Evolutionary conservation across 2,888 invertebrate species (phyloP).

Genomic region (Lottia scabra): DNA sequence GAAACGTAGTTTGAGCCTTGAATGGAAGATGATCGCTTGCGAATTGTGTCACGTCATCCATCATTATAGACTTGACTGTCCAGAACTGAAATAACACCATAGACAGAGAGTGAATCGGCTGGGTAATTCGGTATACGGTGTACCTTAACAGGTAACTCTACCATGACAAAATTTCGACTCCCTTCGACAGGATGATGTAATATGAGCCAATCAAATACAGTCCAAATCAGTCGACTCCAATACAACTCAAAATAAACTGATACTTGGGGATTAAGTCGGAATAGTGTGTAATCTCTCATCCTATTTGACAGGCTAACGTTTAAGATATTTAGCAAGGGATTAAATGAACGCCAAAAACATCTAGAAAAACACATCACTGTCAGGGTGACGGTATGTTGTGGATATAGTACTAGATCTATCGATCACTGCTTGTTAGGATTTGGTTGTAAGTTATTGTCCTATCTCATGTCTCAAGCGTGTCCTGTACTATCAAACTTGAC

Average conservation of each 20-base stretch:
- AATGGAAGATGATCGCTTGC: no score
- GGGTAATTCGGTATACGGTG: background rate
- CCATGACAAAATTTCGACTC: background rate
- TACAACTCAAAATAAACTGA: background rate
- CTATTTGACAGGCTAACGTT: conserved; percentile 1
- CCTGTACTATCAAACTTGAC: background rate
- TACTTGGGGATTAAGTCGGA: background rate
- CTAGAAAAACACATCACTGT: conserved; percentile 3
- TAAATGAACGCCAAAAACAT: background rate
- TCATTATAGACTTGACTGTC: no score
- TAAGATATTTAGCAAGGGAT: background rate
- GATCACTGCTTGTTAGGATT: background rate
- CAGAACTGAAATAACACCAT: no score
- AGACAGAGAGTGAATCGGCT: no score
- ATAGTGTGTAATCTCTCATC: conserved; percentile 1
- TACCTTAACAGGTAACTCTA: background rate
- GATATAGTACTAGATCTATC: background rate
- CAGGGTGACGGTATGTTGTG: background rate
- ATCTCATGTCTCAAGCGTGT: background rate
- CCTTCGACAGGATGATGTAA: background rate
- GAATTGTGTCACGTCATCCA: no score
- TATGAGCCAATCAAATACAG: background rate
- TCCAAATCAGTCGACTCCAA: background rate
- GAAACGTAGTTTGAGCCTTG: no score
- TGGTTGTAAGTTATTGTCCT: background rate